These are phyloP conservation scores for Sclerodermus sp. DNA, from an alignment of 2,888 invertebrate genomes.

Conservation along the genomic window DNA sequence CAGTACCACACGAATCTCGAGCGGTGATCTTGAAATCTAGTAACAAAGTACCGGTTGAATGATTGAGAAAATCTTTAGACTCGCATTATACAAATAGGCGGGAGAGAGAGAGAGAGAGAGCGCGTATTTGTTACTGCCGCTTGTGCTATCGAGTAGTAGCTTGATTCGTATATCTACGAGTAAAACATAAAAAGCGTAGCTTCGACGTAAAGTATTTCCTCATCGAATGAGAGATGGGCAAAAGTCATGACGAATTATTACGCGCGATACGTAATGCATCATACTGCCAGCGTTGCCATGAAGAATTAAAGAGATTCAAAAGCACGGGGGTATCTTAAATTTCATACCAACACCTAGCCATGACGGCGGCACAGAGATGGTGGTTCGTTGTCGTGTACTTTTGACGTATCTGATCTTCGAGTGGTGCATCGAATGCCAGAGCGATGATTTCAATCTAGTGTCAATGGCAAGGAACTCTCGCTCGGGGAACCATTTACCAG, in stretches of 20 bases:
- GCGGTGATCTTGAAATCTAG: no score
- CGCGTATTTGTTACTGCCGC: no score
- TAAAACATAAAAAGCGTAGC: constrained; percentile 8
- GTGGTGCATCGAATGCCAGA: constrained; percentile 27
- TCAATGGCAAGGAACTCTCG: constrained; percentile 36
- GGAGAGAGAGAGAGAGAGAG: no score
- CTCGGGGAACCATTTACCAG: constrained; percentile 32
- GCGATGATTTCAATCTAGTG: constrained; percentile 40
- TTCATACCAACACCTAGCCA: constrained; percentile 33
- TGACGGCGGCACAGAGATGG: constrained; percentile 10
- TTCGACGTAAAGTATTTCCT: constrained; percentile 26
- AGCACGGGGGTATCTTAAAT: constrained; percentile 30
- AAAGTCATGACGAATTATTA: constrained; percentile 39
- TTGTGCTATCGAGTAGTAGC: no score
- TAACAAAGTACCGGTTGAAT: no score
- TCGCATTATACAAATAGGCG: no score
- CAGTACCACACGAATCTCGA: no score
- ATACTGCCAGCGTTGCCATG: constrained; percentile 31
- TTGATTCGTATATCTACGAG: no score
- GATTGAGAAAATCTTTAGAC: no score
- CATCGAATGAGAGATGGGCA: constrained; percentile 33
- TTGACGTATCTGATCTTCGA: constrained; percentile 32
- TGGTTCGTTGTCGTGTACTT: constrained; percentile 23
- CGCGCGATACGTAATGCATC: constrained; percentile 31
- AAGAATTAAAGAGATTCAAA: constrained; percentile 29